phyloP scores from a whole-genome alignment of 53 echinoderm and acorn worm species.

The Echinarachnius parma region DNA sequence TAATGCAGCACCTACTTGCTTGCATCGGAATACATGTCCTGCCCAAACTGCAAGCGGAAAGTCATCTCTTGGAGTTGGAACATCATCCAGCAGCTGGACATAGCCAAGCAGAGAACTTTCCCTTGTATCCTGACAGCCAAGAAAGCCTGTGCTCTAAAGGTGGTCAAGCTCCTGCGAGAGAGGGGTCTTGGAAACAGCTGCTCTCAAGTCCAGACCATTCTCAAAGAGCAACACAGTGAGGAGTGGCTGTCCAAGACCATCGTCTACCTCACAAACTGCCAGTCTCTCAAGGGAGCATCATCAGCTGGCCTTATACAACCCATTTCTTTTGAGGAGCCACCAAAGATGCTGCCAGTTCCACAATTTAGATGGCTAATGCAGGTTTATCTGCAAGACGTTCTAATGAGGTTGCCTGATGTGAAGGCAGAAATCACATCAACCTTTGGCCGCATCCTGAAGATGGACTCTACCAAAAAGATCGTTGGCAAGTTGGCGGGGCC shows the following conservation, averaged over 20 bases:
- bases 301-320: constrained; percentile 19
- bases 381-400: constrained; percentile 57
- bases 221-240: constrained; percentile 52
- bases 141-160: constrained; percentile 49
- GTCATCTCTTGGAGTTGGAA: constrained; percentile 46
- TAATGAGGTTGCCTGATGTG: constrained; percentile 40
- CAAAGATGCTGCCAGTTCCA: constrained; percentile 46
- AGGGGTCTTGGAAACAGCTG: constrained; percentile 55
- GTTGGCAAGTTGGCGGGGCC: constrained; percentile 43
- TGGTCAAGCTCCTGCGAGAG: constrained; percentile 37
- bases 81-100: constrained; percentile 52
- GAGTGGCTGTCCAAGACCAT: constrained; percentile 45
- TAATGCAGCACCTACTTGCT: constrained; percentile 27
- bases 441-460: constrained; percentile 63
- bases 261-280: constrained; percentile 44
- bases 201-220: constrained; percentile 37
- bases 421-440: constrained; percentile 64
- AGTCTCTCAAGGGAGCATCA: constrained; percentile 33
- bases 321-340: constrained; percentile 40
- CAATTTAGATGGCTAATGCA: constrained; percentile 52
- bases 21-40: constrained; percentile 38
- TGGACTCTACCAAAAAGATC: constrained; percentile 80
- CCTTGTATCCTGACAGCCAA: constrained; percentile 54
- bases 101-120: constrained; percentile 44
- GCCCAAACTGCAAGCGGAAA: constrained; percentile 46